Evolutionary conservation across 2,888 invertebrate species (phyloP).

Genomic region (Clostera curtula): DNA sequence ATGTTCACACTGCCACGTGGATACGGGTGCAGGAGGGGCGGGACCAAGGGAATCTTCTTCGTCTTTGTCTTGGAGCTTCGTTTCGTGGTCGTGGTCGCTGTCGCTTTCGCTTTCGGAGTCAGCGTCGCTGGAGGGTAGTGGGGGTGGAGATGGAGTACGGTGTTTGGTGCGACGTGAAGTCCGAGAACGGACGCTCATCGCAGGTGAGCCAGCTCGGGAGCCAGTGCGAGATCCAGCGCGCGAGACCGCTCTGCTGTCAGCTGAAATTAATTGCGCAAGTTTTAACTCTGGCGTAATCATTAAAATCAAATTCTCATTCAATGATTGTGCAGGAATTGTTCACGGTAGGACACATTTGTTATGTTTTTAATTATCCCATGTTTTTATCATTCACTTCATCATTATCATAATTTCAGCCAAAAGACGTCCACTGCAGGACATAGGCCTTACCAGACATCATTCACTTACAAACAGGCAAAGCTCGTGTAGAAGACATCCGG

Average conservation of each 20-base stretch:
- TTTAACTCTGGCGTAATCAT: no score
- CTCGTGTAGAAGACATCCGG: no score
- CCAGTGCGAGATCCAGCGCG: conserved; percentile 75
- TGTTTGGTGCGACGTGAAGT: conserved; percentile 74
- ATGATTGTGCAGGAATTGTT: no score
- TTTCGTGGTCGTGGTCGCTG: conserved; percentile 27
- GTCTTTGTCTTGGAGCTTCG: conserved; percentile 19
- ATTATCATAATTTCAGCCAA: no score
- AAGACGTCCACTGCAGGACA: no score
- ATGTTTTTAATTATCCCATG: no score
- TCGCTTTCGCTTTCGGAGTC: conserved; percentile 75
- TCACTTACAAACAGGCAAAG: no score
- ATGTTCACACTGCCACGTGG: conserved; percentile 90
- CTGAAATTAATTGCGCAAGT: conserved; percentile 25
- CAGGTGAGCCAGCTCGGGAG: conserved; percentile 80
- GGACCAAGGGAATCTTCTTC: conserved; percentile 45
- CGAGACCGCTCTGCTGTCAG: conserved; percentile 60
- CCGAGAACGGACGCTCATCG: conserved; percentile 80
- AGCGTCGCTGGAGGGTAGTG: conserved; percentile 72
- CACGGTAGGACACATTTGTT: no score
- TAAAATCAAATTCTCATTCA: no score
- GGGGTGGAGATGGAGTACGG: conserved; percentile 56
- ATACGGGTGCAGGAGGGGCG: conserved; percentile 69
- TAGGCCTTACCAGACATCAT: no score
- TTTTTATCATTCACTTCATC: no score